A percentile compares a stretch with the other conserved stretches of the same genome.
Conservation (phyloP, 2,113 vertebrate species). For the crab-eating macaque (Macaca fascicularis) region DNA sequence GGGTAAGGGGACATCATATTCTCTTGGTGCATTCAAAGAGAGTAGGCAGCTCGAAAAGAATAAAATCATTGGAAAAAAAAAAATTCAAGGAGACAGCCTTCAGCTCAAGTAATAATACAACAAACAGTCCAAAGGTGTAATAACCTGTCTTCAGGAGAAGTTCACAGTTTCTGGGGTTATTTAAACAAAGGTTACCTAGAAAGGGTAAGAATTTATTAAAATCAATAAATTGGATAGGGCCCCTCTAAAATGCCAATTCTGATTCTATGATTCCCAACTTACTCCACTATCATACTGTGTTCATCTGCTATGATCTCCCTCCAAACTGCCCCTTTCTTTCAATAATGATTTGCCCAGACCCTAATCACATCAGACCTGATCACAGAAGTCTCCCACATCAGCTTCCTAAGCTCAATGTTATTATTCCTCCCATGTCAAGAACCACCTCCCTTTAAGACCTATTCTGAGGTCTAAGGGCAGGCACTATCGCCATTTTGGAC, state of each 20-base stretch:
- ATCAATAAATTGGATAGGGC: background rate
- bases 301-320: background rate
- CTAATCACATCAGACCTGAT: background rate
- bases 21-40: background rate
- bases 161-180: background rate
- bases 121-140: background rate
- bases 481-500: background rate
- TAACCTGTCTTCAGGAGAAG: background rate
- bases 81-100: background rate
- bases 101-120: background rate
- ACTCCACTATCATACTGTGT: background rate
- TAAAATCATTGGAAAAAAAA: background rate
- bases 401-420: background rate
- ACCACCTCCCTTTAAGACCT: background rate
- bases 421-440: background rate
- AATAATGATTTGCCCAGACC: background rate
- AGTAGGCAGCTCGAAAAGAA: background rate
- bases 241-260: background rate
- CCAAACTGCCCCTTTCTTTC: background rate
- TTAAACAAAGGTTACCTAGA: slow-evolving; percentile 12
- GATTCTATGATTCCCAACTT: background rate
- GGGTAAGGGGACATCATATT: background rate
- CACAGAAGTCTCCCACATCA: background rate
- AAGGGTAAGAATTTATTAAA: background rate
- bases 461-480: background rate